A percentile compares a stretch with the other conserved stretches of the same genome.
phyloP scores from a whole-genome alignment of 1,140 invertebrate species.

The Nilaparvata lugens region DNA sequence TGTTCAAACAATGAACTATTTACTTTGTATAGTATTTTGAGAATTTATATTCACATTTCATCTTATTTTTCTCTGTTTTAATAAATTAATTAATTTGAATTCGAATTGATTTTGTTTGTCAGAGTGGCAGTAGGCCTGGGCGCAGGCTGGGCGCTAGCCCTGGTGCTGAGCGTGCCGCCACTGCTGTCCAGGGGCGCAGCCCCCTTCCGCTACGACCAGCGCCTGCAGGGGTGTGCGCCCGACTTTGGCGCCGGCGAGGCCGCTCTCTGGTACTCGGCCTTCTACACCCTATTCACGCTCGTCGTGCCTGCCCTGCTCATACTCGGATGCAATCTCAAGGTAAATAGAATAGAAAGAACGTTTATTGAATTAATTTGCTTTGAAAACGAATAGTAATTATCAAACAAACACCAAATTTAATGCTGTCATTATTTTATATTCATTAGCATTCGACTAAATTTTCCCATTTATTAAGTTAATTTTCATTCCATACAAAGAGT shows the following conservation, averaged over 20 bases:
- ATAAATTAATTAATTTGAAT: background rate
- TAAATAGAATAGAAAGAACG: too few relatives aligned
- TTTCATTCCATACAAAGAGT: too few relatives aligned
- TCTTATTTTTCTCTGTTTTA: too few relatives aligned
- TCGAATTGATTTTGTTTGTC: background rate
- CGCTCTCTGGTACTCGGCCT: conserved; percentile 47
- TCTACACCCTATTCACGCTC: conserved; percentile 54
- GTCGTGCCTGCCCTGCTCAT: conserved; percentile 56
- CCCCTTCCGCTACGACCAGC: conserved; percentile 43
- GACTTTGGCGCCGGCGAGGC: conserved; percentile 49
- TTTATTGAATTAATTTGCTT: too few relatives aligned
- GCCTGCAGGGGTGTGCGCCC: conserved; percentile 50
- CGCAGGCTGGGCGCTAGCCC: conserved; percentile 39
- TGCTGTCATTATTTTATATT: too few relatives aligned
- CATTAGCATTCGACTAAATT: too few relatives aligned
- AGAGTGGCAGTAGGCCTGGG: conserved; percentile 38
- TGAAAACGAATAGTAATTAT: too few relatives aligned
- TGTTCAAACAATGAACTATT: too few relatives aligned
- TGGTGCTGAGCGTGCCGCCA: conserved; percentile 37
- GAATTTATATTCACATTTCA: background rate
- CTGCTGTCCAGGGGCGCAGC: conserved; percentile 35
- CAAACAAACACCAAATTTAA: too few relatives aligned
- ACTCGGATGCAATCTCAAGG: conserved; percentile 59
- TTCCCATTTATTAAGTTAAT: too few relatives aligned
- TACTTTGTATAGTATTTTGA: too few relatives aligned